Percentiles rank a stretch among this genome's conserved stretches.
Conservation (phyloP, 64 coral and sea anemone species). For the Acropora tenuis region DNA sequence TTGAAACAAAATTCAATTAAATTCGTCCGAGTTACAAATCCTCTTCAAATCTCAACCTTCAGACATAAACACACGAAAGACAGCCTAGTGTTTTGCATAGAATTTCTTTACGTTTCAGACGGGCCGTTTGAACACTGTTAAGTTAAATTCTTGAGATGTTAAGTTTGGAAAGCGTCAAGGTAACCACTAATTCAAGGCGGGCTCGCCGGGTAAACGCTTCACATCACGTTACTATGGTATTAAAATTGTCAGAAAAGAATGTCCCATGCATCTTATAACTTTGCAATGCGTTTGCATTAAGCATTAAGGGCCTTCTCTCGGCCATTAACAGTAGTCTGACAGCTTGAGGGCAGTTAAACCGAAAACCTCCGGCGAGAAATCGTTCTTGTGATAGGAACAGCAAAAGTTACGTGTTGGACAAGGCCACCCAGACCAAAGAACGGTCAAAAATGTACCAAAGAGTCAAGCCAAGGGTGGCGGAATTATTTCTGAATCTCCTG, state of each 20-base stretch:
- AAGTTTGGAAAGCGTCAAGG: constrained; percentile 6
- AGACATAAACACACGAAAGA: not conserved
- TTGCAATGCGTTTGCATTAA: constrained; percentile 1
- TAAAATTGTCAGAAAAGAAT: constrained; percentile 36
- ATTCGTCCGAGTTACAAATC: not conserved
- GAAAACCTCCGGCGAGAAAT: not conserved
- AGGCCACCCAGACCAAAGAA: not conserved
- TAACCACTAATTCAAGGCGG: not conserved
- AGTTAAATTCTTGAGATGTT: constrained; percentile 8
- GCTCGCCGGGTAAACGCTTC: not conserved
- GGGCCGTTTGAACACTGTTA: not conserved
- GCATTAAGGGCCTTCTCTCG: not conserved
- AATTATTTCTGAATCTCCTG: not conserved
- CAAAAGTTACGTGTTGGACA: not conserved
- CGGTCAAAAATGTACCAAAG: not conserved
- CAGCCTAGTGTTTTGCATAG: not conserved
- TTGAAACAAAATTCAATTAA: not conserved
- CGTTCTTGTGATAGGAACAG: not conserved
- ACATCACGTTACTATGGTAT: not conserved
- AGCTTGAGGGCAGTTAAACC: not conserved
- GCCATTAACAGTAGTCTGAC: not conserved
- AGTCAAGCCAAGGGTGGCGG: not conserved
- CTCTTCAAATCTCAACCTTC: not conserved
- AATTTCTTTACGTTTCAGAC: not conserved
- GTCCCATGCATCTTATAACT: not conserved